Base-by-base conservation (phyloP, 2,113 vertebrate species). In the Notothenia rossii region DNA sequence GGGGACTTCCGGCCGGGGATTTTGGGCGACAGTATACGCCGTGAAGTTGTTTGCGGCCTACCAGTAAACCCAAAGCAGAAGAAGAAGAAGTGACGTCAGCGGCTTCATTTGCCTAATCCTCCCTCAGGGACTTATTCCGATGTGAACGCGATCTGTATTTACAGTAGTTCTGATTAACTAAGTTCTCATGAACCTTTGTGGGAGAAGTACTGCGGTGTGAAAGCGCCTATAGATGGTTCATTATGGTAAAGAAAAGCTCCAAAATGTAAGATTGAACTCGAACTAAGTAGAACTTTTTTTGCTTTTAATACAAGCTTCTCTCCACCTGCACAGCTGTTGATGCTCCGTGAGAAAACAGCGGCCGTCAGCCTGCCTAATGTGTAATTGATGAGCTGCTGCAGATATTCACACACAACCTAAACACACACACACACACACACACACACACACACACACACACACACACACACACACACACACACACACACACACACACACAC, bases 361-460 rank as follows among this genome's bases (percentile, higher is more conserved):
- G 53, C 73, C 55, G 43, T 77, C 84, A 69, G 58, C 46, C 66
- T 10, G 48, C 66, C 50, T 78, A 29, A 4, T 86, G 70, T 75
- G 56, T 88, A 79, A 81, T 70, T 67, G 58, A 87, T 86, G 58
- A 86, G 63, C 65, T 64, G 48, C 75, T 7, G 33, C 78, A 49
- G 59, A 72, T 56, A 43, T 2, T 48, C 70, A 17, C 29, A 3
- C 66, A 48, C 8, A 70, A 56, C 54, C 33, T 59, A 51, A 45
- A 55, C 9, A 67, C 45, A 3, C 40, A 48, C 33, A n/a, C 43
- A 29, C 67, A 3, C 36, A 64, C 54, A 49, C 43, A 48, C 33
- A n/a, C 43, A 29, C 70, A 17, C 29, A 3, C 66, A 48, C 8
- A 70, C 9, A 67, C 45, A 3, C 40, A 48, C 33, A n/a, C 43